Base-by-base conservation (phyloP, 2,888 invertebrate genomes). In the Pandemis corylana region DNA sequence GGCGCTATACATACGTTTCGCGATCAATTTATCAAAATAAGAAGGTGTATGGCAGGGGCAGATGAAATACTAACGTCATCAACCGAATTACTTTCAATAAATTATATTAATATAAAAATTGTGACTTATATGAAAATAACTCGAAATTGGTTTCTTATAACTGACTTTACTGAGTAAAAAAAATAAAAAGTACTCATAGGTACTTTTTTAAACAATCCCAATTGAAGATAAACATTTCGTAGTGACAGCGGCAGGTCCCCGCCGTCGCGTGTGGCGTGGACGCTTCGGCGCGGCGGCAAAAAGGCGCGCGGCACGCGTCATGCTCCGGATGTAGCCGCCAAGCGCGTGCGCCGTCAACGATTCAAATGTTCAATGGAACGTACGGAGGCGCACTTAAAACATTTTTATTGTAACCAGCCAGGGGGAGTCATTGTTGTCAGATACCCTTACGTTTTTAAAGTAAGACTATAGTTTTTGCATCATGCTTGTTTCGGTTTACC, bases 361-460 rank as follows among this genome's bases (percentile, higher is more conserved):
- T 88, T 87, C 89, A 83, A 85, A 85, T 86, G 89, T 86, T 92
- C 92, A 93, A 93, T 93, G 92, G 90, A 87, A 90, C 92, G 91
- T 90, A 89, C 88, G 93, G 90, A 90, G 94, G 93, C 94, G 84
- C 91, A 93, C 93, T 93, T 94, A 92, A 90, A 94, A 93, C 92
- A 92, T 93, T 93, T 92, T 91, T 93, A 92, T 92, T 93, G 91
- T 91, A 85, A 85, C 85, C 81, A 80, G 81, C 80, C 78, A 79
- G 78, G 81, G 87, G 85, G 80, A 80, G 72, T 80, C 84, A 85
- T 91, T 92, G 89, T 90, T 80, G 80, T 75, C 77, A 78, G 68
- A 49, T 64, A 86, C 88, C 86, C 84, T 75, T 76, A 65, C 67
- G 49, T 76, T 78, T 77, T 76, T 75, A 77, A 83, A 80, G 80